Conservation (phyloP, 2,113 vertebrate genomes). For the Elgaria multicarinata region DNA sequence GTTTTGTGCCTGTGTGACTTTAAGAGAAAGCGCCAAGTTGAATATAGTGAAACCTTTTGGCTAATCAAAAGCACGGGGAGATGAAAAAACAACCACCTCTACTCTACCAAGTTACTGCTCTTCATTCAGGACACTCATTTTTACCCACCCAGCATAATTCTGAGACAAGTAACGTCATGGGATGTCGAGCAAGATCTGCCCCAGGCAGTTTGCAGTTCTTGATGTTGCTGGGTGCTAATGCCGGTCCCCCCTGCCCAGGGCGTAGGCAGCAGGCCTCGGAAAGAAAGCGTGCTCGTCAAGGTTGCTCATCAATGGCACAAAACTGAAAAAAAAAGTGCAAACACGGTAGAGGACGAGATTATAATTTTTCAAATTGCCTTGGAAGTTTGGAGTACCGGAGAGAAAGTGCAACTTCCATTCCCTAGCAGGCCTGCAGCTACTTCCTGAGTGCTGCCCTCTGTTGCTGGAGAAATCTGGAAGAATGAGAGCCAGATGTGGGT, state of each 20-base stretch:
- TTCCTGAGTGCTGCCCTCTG: background rate
- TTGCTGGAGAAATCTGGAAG: background rate
- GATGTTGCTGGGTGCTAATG: background rate
- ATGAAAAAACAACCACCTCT: background rate
- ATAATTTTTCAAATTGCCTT: background rate
- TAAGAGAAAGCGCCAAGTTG: fast-evolving
- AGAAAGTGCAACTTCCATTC: no score
- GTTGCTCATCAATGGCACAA: background rate
- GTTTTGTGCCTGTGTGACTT: background rate
- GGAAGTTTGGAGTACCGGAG: background rate
- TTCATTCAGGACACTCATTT: background rate
- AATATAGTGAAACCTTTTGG: fast-evolving
- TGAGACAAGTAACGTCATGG: background rate
- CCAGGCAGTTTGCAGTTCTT: background rate
- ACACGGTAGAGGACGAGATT: background rate
- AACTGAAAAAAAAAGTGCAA: background rate
- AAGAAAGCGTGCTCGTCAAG: background rate
- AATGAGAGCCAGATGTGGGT: background rate
- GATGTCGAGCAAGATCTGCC: background rate
- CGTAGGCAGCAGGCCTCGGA: background rate
- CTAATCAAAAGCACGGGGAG: background rate
- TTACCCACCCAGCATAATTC: no score
- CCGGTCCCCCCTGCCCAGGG: background rate
- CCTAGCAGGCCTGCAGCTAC: no score
- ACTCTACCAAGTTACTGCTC: fast-evolving